These are phyloP conservation scores for Hetaerina americana DNA, from an alignment of 1,140 invertebrate genomes.

Conservation along the genomic window DNA sequence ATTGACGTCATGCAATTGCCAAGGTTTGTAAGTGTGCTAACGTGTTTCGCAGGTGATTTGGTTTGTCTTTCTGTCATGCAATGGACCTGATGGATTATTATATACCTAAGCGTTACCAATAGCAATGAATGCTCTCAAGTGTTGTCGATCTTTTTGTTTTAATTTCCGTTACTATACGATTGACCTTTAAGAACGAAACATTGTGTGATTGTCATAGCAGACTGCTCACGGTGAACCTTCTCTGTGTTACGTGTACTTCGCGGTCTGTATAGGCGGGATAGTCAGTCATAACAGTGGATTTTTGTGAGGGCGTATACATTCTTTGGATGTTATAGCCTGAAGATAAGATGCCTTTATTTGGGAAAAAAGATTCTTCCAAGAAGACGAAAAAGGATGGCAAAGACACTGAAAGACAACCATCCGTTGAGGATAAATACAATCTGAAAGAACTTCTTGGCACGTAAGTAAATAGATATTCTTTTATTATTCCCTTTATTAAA, in stretches of 20 bases:
- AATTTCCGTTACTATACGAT: background rate
- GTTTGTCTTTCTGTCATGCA: background rate
- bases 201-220: background rate
- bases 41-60: background rate
- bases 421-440: constrained; percentile 78
- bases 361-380: constrained; percentile 72
- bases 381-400: constrained; percentile 68
- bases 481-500: no score
- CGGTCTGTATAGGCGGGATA: background rate
- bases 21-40: background rate
- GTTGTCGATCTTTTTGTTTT: background rate
- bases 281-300: no score
- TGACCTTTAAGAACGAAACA: background rate
- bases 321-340: background rate
- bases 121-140: background rate
- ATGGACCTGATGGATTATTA: background rate
- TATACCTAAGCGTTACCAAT: background rate
- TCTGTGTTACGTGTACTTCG: background rate
- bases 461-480: constrained; percentile 38
- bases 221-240: background rate
- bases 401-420: constrained; percentile 58
- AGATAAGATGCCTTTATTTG: constrained; percentile 69
- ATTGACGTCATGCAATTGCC: background rate
- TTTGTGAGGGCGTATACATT: no score
- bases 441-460: constrained; percentile 82